Conservation (phyloP, 1,140 invertebrate genomes). For the Lasioglossum baleicum region DNA sequence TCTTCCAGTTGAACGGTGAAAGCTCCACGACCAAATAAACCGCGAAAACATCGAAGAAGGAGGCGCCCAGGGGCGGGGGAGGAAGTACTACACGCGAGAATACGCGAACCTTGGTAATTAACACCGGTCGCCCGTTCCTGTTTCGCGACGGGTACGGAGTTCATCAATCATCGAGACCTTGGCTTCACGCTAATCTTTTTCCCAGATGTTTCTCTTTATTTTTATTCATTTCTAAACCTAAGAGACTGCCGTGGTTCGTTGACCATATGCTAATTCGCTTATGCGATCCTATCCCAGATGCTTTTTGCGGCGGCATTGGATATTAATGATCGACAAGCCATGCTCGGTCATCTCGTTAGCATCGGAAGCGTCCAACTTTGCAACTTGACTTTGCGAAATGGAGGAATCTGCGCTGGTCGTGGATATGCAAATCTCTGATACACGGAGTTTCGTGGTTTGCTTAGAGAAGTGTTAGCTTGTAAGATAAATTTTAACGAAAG, state of each 20-base stretch:
- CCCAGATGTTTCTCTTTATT: too few relatives aligned
- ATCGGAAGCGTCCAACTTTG: not conserved
- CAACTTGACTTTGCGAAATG: not conserved
- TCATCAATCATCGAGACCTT: conserved; percentile 18
- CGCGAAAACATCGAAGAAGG: not conserved
- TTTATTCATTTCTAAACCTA: too few relatives aligned
- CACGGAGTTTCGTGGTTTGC: too few relatives aligned
- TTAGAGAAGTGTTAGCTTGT: too few relatives aligned
- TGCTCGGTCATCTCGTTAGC: conserved; percentile 7
- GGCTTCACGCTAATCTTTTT: too few relatives aligned
- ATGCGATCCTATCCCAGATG: not conserved
- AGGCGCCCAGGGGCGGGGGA: not conserved
- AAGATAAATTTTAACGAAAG: too few relatives aligned
- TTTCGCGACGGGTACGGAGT: not conserved
- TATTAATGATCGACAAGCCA: conserved; percentile 21
- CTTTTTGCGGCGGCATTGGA: too few relatives aligned
- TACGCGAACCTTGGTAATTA: conserved; percentile 12
- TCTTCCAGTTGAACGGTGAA: not conserved
- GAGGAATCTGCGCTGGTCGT: not conserved
- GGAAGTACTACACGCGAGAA: not conserved
- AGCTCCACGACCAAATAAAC: too few relatives aligned
- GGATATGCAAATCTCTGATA: not conserved
- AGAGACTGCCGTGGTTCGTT: too few relatives aligned
- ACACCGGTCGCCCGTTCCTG: not conserved
- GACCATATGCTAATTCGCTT: conserved; percentile 17